A percentile compares a stretch with the other conserved stretches of the same genome.
Evolutionary conservation across 2,888 invertebrate species (phyloP).

Genomic region (Penaeus monodon): DNA sequence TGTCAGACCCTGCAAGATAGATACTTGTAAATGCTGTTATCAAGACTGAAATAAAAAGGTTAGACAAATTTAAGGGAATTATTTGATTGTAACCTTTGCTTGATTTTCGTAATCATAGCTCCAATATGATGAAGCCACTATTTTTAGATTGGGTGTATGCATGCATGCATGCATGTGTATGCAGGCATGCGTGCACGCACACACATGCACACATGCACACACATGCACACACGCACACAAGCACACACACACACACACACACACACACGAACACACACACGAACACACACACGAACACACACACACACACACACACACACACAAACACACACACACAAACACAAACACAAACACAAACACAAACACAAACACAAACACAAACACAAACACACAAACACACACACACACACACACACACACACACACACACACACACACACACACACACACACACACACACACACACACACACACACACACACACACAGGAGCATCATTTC

Average conservation of each 20-base stretch:
- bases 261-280: no score
- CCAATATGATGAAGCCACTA: no score
- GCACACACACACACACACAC: no score
- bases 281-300: neutral
- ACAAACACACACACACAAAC: constrained; percentile 18
- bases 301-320: constrained; percentile 7
- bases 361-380: no score
- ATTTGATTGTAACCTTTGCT: neutral
- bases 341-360: neutral
- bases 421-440: neutral
- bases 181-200: neutral
- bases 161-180: neutral
- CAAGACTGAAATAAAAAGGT: neutral
- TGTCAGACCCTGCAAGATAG: constrained; percentile 44
- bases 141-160: no score
- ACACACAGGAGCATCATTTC: neutral
- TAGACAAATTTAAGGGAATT: no score
- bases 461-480: constrained; percentile 24
- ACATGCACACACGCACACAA: no score
- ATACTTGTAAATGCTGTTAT: neutral
- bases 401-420: no score
- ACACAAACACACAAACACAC: no score
- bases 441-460: constrained; percentile 9
- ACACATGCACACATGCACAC: no score
- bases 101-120: neutral